Base-by-base conservation (phyloP, 2,113 vertebrate species). In the Hyaena hyaena region DNA sequence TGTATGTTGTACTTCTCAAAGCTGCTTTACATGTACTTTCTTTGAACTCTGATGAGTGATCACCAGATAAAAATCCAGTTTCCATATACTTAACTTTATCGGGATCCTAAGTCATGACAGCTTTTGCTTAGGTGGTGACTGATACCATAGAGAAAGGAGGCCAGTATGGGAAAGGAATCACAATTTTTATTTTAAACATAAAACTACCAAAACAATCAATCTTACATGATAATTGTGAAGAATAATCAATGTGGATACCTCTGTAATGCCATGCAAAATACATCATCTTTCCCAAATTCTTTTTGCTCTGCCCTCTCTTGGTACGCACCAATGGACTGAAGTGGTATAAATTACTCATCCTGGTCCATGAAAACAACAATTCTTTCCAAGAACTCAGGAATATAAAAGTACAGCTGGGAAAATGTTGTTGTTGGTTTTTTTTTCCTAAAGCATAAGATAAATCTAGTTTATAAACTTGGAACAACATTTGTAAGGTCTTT, bases 101-200 rank as follows among this genome's bases (percentile, higher is more conserved):
- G 90, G 15, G 33, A 43, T 77, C 68, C 55, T 81, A 83, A 71
- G 26, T 21, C 84, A 4, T 76, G 26, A 55, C 39, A 45, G 50
- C 24, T 63, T 50, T 68, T 45, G 39, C 33, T 95, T 85, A 43
- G 61, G 5, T 71, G 45, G 10, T 86, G 7, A 86, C 12, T n/a
- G 19, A 84, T 12, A 61, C 0, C 33, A 16, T 15, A 79, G 48
- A 50, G 66, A 92, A 79, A 68, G 73, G 2, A 88, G 45, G 39
- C 4, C n/a, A 84, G 23, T 48, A 83, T 95, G 10, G 33, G 35
- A 91, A 87, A 1, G 8, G 14, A 79, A 48, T 17, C 33, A 48
- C 91, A 90, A 86, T n/a, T 95, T 95, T 94, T 58, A 86, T 26
- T 84, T 89, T 88, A 97, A 84, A 24, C 43, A 76, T 76, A 90